phyloP scores from a whole-genome alignment of 2,113 vertebrate species.

The Crotalus tigris region DNA sequence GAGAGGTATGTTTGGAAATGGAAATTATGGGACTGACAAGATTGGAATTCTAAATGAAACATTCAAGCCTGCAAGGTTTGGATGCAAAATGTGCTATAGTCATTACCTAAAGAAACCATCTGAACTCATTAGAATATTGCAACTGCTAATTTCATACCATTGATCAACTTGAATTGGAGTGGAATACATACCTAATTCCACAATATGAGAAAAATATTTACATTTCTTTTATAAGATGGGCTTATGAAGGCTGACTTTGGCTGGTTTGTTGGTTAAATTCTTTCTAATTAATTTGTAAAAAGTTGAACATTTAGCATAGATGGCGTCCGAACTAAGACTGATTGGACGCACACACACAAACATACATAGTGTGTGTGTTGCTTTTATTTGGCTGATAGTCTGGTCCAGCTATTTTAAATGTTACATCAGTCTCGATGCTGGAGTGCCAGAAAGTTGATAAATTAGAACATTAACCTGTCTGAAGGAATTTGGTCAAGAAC shows the following conservation, averaged over 20 bases:
- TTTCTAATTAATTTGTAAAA: not conserved
- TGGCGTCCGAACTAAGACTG: not conserved
- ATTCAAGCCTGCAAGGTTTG: not conserved
- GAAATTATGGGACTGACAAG: not conserved
- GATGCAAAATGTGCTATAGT: not conserved
- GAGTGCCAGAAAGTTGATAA: not conserved
- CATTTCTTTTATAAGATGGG: not conserved
- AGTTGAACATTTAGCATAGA: not conserved
- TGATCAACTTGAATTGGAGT: not conserved
- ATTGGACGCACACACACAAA: not conserved
- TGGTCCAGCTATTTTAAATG: not conserved
- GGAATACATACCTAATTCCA: not conserved
- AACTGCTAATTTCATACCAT: not conserved
- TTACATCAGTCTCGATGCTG: not conserved
- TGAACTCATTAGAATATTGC: not conserved
- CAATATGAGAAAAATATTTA: not conserved
- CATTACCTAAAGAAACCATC: not conserved
- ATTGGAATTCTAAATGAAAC: not conserved
- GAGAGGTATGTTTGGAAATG: not conserved
- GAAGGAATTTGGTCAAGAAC: not conserved
- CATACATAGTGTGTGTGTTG: not conserved
- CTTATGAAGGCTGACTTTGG: not conserved
- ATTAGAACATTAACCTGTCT: not conserved
- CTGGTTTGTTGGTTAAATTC: not conserved
- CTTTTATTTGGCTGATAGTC: not conserved